Percentiles rank a stretch among this genome's conserved stretches.
These are phyloP conservation scores for Nicator chloris DNA, from an alignment of 2,113 vertebrate species.

Conservation along the genomic window DNA sequence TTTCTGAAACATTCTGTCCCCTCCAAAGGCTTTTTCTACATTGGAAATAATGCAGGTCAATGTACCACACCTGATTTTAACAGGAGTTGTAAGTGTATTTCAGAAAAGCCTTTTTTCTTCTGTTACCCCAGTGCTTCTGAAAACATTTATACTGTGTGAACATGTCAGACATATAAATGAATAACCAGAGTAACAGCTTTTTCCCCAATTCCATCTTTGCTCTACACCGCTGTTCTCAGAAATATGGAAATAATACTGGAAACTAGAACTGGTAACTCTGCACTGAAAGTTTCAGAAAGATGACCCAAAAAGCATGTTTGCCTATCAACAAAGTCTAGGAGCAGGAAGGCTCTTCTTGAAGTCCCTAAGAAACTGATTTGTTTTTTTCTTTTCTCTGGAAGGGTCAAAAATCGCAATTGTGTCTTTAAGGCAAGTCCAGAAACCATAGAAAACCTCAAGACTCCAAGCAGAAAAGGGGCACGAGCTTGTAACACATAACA, in stretches of 20 bases:
- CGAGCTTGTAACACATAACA: background rate
- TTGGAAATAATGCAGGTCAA: background rate
- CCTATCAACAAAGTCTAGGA: background rate
- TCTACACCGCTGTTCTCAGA: background rate
- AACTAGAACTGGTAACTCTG: background rate
- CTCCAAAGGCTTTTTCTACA: background rate
- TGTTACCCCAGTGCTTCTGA: background rate
- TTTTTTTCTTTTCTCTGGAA: background rate
- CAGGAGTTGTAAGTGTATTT: background rate
- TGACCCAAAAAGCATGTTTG: background rate
- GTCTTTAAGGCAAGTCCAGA: background rate
- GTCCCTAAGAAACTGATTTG: background rate
- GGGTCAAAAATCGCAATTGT: background rate
- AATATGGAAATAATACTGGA: background rate
- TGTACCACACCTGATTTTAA: background rate
- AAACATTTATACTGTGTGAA: background rate
- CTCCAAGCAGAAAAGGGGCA: background rate
- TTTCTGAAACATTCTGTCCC: background rate
- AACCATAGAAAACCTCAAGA: background rate
- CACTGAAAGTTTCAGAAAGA: background rate
- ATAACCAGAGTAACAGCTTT: background rate
- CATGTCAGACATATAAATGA: background rate
- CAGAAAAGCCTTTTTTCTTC: background rate
- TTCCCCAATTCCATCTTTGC: background rate
- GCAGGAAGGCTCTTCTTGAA: background rate